These are phyloP conservation scores for Stenurella melanura DNA, from an alignment of 2,888 invertebrate species.

Conservation along the genomic window DNA sequence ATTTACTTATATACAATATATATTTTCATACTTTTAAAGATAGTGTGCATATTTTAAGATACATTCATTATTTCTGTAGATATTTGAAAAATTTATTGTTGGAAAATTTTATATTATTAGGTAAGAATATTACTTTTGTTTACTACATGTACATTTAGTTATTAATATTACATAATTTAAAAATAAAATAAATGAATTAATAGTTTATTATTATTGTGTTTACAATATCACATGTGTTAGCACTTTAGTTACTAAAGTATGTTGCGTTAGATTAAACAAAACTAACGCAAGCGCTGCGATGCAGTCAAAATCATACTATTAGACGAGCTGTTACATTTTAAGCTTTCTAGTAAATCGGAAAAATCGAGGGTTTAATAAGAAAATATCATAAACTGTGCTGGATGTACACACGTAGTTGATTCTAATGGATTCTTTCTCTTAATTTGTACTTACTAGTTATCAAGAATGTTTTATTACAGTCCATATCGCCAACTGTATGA, in stretches of 20 bases:
- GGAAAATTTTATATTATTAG: not conserved
- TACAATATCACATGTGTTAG: not conserved
- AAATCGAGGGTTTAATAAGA: no score
- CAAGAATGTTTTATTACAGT: no score
- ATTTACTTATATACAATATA: no score
- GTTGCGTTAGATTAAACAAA: slow-evolving; percentile 7
- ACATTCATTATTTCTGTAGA: not conserved
- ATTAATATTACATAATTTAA: not conserved
- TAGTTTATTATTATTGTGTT: slow-evolving; percentile 3
- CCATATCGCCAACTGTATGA: no score
- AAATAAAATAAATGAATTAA: not conserved
- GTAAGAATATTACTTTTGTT: not conserved
- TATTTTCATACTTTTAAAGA: no score
- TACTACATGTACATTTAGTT: not conserved
- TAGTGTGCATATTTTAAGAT: not conserved
- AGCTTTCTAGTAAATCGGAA: not conserved
- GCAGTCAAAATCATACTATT: not conserved
- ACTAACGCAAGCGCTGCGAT: not conserved
- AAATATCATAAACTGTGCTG: no score
- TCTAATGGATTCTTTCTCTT: no score
- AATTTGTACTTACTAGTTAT: no score
- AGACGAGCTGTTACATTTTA: not conserved
- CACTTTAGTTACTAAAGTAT: slow-evolving; percentile 7
- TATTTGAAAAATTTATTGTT: not conserved
- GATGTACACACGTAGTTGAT: no score